Evolutionary conservation across 2,888 invertebrate genomes (phyloP).

Genomic region (Fabriciana adippe): DNA sequence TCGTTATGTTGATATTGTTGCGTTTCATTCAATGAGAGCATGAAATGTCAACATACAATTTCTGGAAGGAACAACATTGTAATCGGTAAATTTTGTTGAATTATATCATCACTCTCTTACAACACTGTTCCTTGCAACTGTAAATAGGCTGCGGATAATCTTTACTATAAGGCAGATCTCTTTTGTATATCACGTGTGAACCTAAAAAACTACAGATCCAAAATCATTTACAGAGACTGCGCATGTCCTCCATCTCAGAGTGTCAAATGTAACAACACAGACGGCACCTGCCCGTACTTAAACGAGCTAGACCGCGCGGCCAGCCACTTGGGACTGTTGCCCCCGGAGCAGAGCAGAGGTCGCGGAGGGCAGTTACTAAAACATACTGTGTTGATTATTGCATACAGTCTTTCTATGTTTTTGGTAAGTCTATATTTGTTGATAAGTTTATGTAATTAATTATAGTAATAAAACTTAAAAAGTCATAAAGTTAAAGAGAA

Average conservation of each 20-base stretch:
- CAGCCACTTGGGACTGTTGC: slow-evolving; percentile 62
- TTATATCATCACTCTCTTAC: too few relatives aligned
- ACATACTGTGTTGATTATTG: slow-evolving; percentile 91
- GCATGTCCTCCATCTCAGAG: slow-evolving; percentile 64
- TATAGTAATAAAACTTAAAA: too few relatives aligned
- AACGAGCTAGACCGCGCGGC: slow-evolving; percentile 67
- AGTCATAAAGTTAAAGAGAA: too few relatives aligned
- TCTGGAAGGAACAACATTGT: too few relatives aligned
- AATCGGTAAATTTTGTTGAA: too few relatives aligned
- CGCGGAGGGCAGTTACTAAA: slow-evolving; percentile 86
- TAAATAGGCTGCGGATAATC: too few relatives aligned
- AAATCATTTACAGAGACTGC: slow-evolving; percentile 55
- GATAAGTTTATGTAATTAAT: neutral
- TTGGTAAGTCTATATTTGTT: slow-evolving; percentile 80
- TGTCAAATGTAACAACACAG: slow-evolving; percentile 50
- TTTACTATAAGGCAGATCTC: neutral
- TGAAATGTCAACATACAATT: too few relatives aligned
- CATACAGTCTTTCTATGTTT: slow-evolving; percentile 93
- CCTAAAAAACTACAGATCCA: too few relatives aligned
- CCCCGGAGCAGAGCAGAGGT: slow-evolving; percentile 65
- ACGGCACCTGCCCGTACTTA: slow-evolving; percentile 59
- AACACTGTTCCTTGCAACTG: too few relatives aligned
- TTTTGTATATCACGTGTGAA: neutral
- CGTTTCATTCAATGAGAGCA: too few relatives aligned
- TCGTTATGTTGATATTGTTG: too few relatives aligned